phyloP scores from a whole-genome alignment of 2,797 vertebrate genomes.

The Gymnoscopelus microlampas region DNA sequence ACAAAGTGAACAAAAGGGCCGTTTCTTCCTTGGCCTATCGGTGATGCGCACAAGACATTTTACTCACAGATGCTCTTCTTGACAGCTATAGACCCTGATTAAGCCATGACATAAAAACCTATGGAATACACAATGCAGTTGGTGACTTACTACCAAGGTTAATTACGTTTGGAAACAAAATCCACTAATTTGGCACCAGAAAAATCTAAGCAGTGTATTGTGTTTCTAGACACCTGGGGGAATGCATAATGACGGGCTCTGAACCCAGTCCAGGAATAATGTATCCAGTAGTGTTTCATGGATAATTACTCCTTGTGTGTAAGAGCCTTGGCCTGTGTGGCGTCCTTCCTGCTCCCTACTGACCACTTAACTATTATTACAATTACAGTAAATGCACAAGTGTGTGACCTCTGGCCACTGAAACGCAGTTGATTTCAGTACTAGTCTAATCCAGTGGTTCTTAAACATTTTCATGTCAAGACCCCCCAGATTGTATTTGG shows the following conservation, averaged over 20 bases:
- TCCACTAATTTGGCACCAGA: conserved; percentile 36
- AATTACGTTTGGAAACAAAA: conserved; percentile 25
- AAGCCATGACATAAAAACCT: too few species aligned
- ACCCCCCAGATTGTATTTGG: too few species aligned
- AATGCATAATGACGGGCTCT: conserved; percentile 46
- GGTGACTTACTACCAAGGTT: too few species aligned
- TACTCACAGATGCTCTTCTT: too few species aligned
- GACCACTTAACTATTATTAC: conserved; percentile 29
- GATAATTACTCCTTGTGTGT: conserved; percentile 67
- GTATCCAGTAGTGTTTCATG: conserved; percentile 52
- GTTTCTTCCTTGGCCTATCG: too few species aligned
- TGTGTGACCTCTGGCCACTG: background rate
- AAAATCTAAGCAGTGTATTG: conserved; percentile 26
- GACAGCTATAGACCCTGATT: too few species aligned
- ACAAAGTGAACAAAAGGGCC: too few species aligned
- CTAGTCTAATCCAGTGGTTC: background rate
- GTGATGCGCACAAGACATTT: too few species aligned
- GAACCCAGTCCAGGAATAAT: conserved; percentile 63
- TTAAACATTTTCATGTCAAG: too few species aligned
- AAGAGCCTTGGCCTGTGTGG: conserved; percentile 39
- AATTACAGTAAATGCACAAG: conserved; percentile 1
- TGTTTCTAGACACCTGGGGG: conserved; percentile 57
- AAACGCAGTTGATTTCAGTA: conserved; percentile 20
- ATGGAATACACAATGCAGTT: too few species aligned
- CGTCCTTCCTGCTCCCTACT: conserved; percentile 11